Percentiles rank a stretch among this genome's conserved stretches.
Evolutionary conservation across 2,888 invertebrate genomes (phyloP).

Genomic region (Philonicus albiceps): DNA sequence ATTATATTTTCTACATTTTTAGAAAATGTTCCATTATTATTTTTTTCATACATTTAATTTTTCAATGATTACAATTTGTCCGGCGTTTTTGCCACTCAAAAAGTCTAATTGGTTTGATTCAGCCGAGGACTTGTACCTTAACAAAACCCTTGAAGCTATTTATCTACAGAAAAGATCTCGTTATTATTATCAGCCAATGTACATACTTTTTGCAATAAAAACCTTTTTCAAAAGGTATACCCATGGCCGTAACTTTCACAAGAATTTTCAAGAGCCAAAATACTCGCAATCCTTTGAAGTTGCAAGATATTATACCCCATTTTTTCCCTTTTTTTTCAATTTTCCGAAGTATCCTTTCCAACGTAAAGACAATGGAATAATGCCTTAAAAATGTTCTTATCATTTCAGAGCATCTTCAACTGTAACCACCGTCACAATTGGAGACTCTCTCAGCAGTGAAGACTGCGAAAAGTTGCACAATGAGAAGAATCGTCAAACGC

Average conservation of each 20-base stretch:
- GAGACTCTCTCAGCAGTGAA: slow-evolving; percentile 6
- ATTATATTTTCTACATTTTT: background rate
- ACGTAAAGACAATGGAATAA: background rate
- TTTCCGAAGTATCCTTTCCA: background rate
- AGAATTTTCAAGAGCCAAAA: background rate
- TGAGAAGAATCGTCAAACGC: slow-evolving; percentile 20
- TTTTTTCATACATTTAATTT: background rate
- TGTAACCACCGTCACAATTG: slow-evolving; percentile 20
- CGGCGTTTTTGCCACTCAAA: background rate
- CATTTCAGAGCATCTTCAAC: slow-evolving; percentile 26
- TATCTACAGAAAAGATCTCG: background rate
- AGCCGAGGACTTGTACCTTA: background rate
- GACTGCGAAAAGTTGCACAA: slow-evolving; percentile 27
- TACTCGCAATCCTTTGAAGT: background rate
- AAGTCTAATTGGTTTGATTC: background rate
- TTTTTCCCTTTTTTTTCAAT: background rate
- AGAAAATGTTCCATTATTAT: background rate
- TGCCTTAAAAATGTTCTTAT: background rate
- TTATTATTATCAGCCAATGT: background rate
- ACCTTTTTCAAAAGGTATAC: background rate
- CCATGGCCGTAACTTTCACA: background rate
- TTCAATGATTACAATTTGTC: background rate
- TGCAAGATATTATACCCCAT: background rate
- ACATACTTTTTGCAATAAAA: background rate
- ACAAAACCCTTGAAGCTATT: background rate